These are phyloP conservation scores for Tenthredo scrophulariae DNA, from an alignment of 2,888 invertebrate genomes.

Conservation along the genomic window DNA sequence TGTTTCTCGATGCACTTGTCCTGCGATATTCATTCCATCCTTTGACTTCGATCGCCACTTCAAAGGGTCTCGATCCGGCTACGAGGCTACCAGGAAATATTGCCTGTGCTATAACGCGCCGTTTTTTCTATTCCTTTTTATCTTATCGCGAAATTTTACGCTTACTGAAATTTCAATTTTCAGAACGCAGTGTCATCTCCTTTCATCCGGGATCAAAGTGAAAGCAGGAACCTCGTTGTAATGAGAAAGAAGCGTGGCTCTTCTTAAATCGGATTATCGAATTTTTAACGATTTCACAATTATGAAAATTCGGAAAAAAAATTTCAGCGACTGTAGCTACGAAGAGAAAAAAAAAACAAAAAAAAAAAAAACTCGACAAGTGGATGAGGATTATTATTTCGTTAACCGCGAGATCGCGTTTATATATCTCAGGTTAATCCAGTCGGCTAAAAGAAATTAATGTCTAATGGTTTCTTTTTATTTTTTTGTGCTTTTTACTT, in stretches of 20 bases:
- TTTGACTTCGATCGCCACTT: conserved; percentile 10
- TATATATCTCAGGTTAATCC: no score
- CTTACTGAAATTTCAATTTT: neutral
- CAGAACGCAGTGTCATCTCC: no score
- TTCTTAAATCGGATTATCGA: neutral
- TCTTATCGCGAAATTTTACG: neutral
- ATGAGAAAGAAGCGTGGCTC: neutral
- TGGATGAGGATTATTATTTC: no score
- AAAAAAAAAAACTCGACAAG: no score
- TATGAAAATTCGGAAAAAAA: neutral
- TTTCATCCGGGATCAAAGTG: neutral
- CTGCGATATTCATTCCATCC: neutral
- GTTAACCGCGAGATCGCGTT: no score
- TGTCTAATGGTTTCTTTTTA: neutral
- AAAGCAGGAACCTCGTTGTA: neutral
- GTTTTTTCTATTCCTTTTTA: neutral
- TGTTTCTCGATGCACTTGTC: conserved; percentile 21
- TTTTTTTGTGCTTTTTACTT: no score
- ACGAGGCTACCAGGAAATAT: neutral
- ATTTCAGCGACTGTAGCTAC: neutral
- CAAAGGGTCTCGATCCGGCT: neutral
- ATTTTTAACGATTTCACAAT: neutral
- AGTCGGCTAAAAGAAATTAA: neutral
- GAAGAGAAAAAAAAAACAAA: no score
- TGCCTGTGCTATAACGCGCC: neutral